A percentile compares a stretch with the other conserved stretches of the same genome.
Conservation (phyloP, 2,797 vertebrate genomes). For the Yasuhikotakia modesta region DNA sequence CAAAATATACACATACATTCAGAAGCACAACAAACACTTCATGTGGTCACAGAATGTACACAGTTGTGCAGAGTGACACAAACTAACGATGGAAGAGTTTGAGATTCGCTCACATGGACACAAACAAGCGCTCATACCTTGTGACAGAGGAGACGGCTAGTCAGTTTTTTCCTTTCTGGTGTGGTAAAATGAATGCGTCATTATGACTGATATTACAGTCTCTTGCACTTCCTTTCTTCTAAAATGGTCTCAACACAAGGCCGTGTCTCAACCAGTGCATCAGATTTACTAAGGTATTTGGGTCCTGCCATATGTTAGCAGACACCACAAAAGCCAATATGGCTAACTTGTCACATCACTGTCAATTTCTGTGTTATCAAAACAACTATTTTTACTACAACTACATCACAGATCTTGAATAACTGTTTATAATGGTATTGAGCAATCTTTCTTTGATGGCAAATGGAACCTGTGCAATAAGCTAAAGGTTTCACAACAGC, state of each 20-base stretch:
- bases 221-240: slow-evolving; percentile 79
- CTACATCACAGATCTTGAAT: slow-evolving; percentile 19
- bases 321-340: slow-evolving; percentile 53
- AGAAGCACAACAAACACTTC: background rate
- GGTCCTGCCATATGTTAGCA: slow-evolving; percentile 1
- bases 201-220: slow-evolving; percentile 77
- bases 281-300: slow-evolving; percentile 25
- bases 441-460: background rate
- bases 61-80: background rate
- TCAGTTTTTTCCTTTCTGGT: slow-evolving; percentile 79
- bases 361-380: slow-evolving; percentile 14
- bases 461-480: background rate
- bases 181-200: slow-evolving; percentile 78
- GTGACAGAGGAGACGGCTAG: slow-evolving; percentile 78
- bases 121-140: slow-evolving; percentile 67
- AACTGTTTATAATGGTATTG: slow-evolving; percentile 10
- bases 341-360: slow-evolving; percentile 44
- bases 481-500: background rate
- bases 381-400: slow-evolving; percentile 13
- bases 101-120: slow-evolving; percentile 36
- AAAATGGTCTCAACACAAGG: slow-evolving; percentile 64
- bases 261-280: slow-evolving; percentile 44
- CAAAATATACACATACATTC: slow-evolving; percentile 11
- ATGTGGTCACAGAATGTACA: background rate
- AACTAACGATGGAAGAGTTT: background rate